A percentile compares a stretch with the other conserved stretches of the same genome.
Conservation (phyloP, 1,140 invertebrate species). For the Arion vulgaris region DNA sequence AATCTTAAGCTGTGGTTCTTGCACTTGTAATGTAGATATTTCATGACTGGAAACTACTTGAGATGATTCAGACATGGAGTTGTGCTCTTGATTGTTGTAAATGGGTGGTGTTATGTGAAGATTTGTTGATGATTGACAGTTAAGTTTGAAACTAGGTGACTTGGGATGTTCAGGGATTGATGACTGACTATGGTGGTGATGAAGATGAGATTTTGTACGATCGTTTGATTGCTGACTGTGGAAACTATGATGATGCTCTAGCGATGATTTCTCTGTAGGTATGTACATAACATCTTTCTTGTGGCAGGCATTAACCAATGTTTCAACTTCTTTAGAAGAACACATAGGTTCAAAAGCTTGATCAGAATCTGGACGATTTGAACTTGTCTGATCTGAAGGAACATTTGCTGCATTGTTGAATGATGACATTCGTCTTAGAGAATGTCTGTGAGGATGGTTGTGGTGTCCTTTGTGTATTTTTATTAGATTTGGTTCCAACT, state of each 20-base stretch:
- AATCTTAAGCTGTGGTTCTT: neutral
- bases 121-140: neutral
- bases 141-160: neutral
- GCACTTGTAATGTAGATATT: neutral
- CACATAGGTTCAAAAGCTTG: neutral
- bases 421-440: neutral
- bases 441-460: neutral
- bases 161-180: neutral
- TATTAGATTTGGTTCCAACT: neutral
- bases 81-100: neutral
- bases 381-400: neutral
- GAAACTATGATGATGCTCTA: slow-evolving; percentile 1
- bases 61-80: neutral
- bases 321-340: slow-evolving; percentile 13
- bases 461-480: slow-evolving; percentile 19
- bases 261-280: neutral
- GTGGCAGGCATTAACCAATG: slow-evolving; percentile 16
- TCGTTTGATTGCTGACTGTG: neutral
- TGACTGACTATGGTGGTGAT: slow-evolving; percentile 5
- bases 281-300: slow-evolving; percentile 8
- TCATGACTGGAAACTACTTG: neutral
- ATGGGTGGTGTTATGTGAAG: neutral
- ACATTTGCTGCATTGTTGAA: neutral
- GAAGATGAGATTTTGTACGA: neutral
- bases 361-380: neutral